phyloP scores from a whole-genome alignment of 2,888 invertebrate genomes.

The Adineta ricciae region DNA sequence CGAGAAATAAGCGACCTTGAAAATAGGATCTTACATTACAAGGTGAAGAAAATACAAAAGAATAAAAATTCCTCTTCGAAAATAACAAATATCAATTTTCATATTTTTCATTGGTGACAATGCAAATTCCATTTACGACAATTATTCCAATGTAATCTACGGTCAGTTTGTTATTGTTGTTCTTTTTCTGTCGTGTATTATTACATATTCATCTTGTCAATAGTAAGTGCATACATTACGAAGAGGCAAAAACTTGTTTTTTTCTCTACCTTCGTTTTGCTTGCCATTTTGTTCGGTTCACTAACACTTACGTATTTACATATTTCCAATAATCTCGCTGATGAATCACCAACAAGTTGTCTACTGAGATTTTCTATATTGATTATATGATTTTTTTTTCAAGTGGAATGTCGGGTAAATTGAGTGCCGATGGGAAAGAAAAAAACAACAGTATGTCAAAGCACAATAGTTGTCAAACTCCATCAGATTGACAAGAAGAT shows the following conservation, averaged over 20 bases:
- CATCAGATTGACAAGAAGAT: not conserved
- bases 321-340: not conserved
- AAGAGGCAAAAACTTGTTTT: not conserved
- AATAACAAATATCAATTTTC: constrained; percentile 5
- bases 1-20: not conserved
- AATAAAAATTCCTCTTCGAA: not conserved
- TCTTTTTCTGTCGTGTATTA: not conserved
- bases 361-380: not conserved
- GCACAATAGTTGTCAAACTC: not conserved
- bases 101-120: not conserved
- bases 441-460: not conserved
- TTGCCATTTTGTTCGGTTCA: not conserved
- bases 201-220: not conserved
- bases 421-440: not conserved
- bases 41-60: constrained; percentile 21
- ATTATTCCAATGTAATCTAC: not conserved
- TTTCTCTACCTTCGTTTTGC: not conserved
- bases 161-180: not conserved
- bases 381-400: not conserved
- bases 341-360: not conserved
- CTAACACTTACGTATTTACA: not conserved
- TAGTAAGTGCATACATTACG: not conserved
- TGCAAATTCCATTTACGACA: not conserved
- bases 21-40: not conserved
- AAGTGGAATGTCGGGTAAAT: not conserved